These are phyloP conservation scores for Cariama cristata DNA, from an alignment of 2,113 vertebrate species.

Conservation along the genomic window DNA sequence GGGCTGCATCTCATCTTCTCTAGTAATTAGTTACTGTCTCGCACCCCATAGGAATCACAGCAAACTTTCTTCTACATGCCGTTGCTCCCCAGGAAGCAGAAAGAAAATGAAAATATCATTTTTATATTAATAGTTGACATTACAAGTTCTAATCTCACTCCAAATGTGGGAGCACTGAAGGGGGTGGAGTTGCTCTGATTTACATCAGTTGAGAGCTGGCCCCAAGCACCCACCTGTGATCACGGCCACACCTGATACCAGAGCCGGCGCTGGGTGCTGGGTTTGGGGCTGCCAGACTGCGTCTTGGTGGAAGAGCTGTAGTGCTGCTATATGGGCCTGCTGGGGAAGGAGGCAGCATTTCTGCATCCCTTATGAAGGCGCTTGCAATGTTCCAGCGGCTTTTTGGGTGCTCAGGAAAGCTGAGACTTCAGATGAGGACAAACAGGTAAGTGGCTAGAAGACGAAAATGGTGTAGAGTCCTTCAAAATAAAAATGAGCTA, in stretches of 20 bases:
- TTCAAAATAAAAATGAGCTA: not conserved
- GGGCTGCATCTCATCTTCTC: constrained; percentile 37
- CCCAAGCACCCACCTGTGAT: not conserved
- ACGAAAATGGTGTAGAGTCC: not conserved
- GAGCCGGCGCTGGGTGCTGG: not conserved
- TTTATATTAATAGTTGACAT: not conserved
- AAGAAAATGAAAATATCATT: not conserved
- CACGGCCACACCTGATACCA: not conserved
- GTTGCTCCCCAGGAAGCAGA: not conserved
- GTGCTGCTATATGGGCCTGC: not conserved
- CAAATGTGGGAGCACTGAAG: not conserved
- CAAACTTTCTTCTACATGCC: not conserved
- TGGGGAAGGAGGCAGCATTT: not conserved
- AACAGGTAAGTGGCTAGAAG: not conserved
- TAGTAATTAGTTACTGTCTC: constrained; percentile 18
- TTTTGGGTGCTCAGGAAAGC: not conserved
- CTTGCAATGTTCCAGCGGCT: too few species aligned
- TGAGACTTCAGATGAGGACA: not conserved
- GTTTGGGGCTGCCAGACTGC: not conserved
- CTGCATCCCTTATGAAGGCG: not conserved
- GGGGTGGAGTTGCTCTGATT: not conserved
- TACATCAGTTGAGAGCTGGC: not conserved
- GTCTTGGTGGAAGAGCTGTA: not conserved
- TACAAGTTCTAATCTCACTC: not conserved
- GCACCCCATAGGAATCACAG: not conserved